These are phyloP conservation scores for Pseudolaguvia tuberculata DNA, from an alignment of 2,113 vertebrate species.

Conservation along the genomic window DNA sequence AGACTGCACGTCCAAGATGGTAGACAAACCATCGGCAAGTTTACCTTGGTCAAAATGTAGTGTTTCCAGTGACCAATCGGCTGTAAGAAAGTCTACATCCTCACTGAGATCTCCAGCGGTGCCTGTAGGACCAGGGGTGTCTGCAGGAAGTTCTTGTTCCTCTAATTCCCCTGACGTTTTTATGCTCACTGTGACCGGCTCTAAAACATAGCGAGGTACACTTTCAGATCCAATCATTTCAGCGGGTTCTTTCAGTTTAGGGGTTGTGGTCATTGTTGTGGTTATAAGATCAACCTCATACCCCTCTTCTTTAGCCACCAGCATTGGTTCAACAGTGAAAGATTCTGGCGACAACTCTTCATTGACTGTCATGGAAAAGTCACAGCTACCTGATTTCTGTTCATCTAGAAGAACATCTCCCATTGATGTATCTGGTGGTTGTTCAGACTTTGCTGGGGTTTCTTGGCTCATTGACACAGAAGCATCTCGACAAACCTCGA, in stretches of 20 bases:
- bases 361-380: not conserved
- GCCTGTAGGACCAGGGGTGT: not conserved
- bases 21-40: not conserved
- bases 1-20: constrained; percentile 7
- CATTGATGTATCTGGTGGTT: not conserved
- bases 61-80: not conserved
- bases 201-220: not conserved
- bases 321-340: not conserved
- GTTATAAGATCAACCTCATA: not conserved
- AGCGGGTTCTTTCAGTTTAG: not conserved
- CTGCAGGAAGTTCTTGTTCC: not conserved
- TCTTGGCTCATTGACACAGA: not conserved
- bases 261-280: not conserved
- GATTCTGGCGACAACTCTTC: not conserved
- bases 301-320: not conserved
- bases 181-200: not conserved
- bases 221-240: not conserved
- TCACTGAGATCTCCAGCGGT: not conserved
- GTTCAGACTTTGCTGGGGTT: not conserved
- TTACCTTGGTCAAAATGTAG: not conserved
- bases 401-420: not conserved
- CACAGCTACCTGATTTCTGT: not conserved
- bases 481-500: constrained; percentile 10
- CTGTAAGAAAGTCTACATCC: not conserved
- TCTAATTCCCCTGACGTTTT: not conserved